Evolutionary conservation across 1,140 invertebrate species (phyloP).

Genomic region (Idris sp.): DNA sequence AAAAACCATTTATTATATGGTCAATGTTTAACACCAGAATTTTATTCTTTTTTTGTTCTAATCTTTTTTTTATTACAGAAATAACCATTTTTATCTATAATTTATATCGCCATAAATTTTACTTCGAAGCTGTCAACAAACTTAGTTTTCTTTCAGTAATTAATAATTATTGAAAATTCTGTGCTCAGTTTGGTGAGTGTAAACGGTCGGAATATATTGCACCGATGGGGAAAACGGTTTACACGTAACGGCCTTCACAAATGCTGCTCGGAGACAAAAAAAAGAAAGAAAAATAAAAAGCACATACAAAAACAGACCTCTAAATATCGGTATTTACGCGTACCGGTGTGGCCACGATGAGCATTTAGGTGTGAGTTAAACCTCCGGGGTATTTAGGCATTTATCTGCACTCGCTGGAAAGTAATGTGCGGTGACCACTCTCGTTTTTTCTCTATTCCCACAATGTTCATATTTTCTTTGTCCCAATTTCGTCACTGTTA

Average conservation of each 20-base stretch:
- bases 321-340: constrained; percentile 68
- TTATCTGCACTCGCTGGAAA: constrained; percentile 55
- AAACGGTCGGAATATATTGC: constrained; percentile 28
- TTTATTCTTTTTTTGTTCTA: no score
- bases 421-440: constrained; percentile 57
- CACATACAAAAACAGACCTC: constrained; percentile 62
- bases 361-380: constrained; percentile 56
- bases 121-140: constrained; percentile 4
- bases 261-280: constrained; percentile 44
- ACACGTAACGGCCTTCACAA: constrained; percentile 47
- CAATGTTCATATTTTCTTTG: no score
- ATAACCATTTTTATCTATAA: no score
- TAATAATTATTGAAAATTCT: constrained; percentile 36
- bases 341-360: constrained; percentile 35
- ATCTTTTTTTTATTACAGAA: no score
- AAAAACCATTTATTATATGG: constrained; percentile 27
- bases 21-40: constrained; percentile 27
- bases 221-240: constrained; percentile 45
- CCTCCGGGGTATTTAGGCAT: constrained; percentile 65
- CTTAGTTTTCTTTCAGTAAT: constrained; percentile 1
- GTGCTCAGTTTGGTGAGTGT: constrained; percentile 7
- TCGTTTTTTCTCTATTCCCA: constrained; percentile 28
- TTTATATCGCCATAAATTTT: background rate
- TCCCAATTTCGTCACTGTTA: constrained; percentile 35
- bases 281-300: no score